Percentiles rank a stretch among this genome's conserved stretches.
phyloP scores from a whole-genome alignment of 2,888 invertebrate species.

The Pinctada fucata region DNA sequence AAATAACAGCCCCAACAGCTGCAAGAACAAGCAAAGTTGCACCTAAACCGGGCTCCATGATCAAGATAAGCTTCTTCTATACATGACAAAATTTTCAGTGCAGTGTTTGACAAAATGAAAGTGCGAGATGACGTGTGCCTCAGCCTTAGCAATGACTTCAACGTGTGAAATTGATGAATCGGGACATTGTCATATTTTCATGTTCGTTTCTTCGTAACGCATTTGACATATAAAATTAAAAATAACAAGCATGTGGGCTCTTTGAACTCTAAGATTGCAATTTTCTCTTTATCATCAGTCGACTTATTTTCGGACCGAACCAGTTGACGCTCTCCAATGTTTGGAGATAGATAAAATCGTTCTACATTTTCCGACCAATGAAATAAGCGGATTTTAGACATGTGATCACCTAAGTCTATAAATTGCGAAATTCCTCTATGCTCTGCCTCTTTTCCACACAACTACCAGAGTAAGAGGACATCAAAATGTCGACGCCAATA shows the following conservation, averaged over 20 bases:
- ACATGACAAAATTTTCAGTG: not conserved
- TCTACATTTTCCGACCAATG: constrained; percentile 11
- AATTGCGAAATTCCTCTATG: constrained; percentile 23
- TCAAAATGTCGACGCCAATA: constrained; percentile 49
- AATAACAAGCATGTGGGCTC: too few species aligned
- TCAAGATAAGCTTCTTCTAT: not conserved
- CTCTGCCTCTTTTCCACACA: constrained; percentile 68
- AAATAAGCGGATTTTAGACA: constrained; percentile 33
- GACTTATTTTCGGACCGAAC: not conserved
- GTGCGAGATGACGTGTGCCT: not conserved
- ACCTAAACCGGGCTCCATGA: not conserved
- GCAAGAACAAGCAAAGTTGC: constrained; percentile 9
- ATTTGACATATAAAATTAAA: too few species aligned
- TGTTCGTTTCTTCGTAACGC: too few species aligned
- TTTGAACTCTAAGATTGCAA: too few species aligned
- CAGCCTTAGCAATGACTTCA: not conserved
- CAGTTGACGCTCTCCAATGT: constrained; percentile 13
- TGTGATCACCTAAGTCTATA: constrained; percentile 51
- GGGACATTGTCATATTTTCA: too few species aligned
- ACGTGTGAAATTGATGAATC: not conserved
- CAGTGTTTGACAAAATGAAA: not conserved
- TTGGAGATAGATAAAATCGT: constrained; percentile 15
- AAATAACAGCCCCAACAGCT: constrained; percentile 13
- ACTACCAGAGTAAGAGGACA: constrained; percentile 31
- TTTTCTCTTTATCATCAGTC: too few species aligned